Evolutionary conservation across 2,888 invertebrate genomes (phyloP), one percentile per base, ranked within the genome.

Genomic region (Chrysopilus asiliformis): DNA sequence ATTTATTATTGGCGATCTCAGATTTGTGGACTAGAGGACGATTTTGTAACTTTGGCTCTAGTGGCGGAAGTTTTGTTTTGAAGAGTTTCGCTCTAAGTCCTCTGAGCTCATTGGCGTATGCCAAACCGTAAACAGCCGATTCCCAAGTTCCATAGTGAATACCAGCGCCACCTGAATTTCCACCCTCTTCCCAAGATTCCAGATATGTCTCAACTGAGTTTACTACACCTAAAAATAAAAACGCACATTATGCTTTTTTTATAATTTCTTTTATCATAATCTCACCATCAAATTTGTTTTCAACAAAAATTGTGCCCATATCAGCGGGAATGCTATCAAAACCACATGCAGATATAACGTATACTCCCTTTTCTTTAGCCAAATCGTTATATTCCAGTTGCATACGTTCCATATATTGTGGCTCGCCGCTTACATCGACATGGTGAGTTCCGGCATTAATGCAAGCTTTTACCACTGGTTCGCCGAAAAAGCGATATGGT

Each of bases 391-490:
- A 91, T 47, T 81, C 69, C 38, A 90, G 58, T 54, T 89, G 86
- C 74, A 89, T 86, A 19, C 62, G 64, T 58, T 93, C 90, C 62
- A 93, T 76, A 55, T 75, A 91, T 77, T 85, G 65, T 0, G 93
- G 85, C 57, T 97, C 95, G 5, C 93, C 95, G 52, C 80, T 84
- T 24, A 97, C 80, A 60, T 97, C 97, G 7, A 98, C 76, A 53
- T 94, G 84, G 65, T 87, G 79, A 0, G 93, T 74, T 38, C 76
- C 75, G 31, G 74, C 71, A 38, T 79, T 78, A 15, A 91, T 70
- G 46, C 90, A 94, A 1, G 94, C 91, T 48, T 77, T 76, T 0
- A 97, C 80, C 5, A 95, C 87, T 3, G 79, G 72, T 57, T 93
- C 91, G 2, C 97, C 97, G 60, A 75, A 84, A 53, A 89, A 77